Evolutionary conservation across 2,888 invertebrate genomes (phyloP), one percentile per base, ranked within the genome.

Genomic region (Minunthozetes semirufus): DNA sequence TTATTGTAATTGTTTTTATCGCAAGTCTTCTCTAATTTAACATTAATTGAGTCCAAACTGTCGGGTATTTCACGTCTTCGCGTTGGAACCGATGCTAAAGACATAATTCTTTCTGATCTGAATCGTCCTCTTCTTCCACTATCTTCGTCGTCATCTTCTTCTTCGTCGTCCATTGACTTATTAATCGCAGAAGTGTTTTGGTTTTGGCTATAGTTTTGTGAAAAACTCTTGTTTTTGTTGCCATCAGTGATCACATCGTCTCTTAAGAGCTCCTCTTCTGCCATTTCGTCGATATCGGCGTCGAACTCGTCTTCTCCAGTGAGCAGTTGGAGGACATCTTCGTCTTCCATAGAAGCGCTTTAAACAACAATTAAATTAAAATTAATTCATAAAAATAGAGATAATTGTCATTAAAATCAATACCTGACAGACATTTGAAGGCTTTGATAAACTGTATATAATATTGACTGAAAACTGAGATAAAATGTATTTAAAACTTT

Each of bases 291-390:
- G 70, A 70, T 70, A 46, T 70, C 70, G 5, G 70, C 70, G 38
- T 70, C 70, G 48, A 70, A 70, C 27, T 70, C 70, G 63, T 42
- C 73, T 29, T 75, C 75, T 1, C 59, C 72, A 29, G 72, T 72
- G 3, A 75, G 33, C 48, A 75, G 19, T 19, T 75, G 71, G 1
- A 75, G 56, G 1, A 75, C 75, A 33, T 75, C 75, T 59, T 75
- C 75, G 33, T 75, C 75, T 29, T 75, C 75, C n/a, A 59, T 19
- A 33, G 4, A 2, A 11, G 1, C n/a, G n/a, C 17, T n/a, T n/a
- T n/a, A 17, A 17, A 13, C 3, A 17, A 9, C 13, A 56, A 25
- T 56, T 27, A 9, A 15, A 29, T 1, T 13, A 15, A 59, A 13
- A 29, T 59, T 59, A 27, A 1, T 1, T n/a, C 46, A 48, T 15